These are phyloP conservation scores for Eupsilia transversa DNA, from an alignment of 2,888 invertebrate species.

Conservation along the genomic window DNA sequence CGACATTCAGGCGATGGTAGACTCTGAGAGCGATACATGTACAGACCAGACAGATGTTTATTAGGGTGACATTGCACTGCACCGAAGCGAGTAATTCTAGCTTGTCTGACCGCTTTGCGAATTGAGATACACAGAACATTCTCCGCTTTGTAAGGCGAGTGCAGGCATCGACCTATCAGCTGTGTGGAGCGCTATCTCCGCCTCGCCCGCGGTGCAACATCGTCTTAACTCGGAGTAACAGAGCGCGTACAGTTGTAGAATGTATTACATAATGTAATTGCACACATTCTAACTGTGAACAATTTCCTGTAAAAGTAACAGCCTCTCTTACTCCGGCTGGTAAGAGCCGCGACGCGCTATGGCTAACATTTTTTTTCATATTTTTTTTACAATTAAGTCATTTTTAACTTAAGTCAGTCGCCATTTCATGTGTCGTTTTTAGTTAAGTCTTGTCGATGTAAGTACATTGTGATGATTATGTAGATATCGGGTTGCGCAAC, in stretches of 20 bases:
- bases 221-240: conserved; percentile 67
- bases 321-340: conserved; percentile 56
- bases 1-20: conserved; percentile 86
- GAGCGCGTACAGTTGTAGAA: conserved; percentile 69
- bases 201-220: conserved; percentile 49
- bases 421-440: conserved; percentile 85
- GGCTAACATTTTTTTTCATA: conserved; percentile 73
- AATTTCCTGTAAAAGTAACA: conserved; percentile 68
- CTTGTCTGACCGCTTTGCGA: conserved; percentile 27
- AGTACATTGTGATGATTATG: conserved; percentile 76
- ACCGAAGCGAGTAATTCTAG: conserved; percentile 37
- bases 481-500: conserved; percentile 72
- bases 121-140: conserved; percentile 28
- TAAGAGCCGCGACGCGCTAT: conserved; percentile 69
- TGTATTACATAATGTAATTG: conserved; percentile 66
- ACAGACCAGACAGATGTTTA: conserved; percentile 50
- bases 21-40: conserved; percentile 73
- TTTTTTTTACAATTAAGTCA: conserved; percentile 79
- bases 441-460: conserved; percentile 74
- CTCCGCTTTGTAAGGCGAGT: conserved; percentile 23
- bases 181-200: conserved; percentile 32
- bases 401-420: conserved; percentile 85
- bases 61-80: conserved; percentile 47
- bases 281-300: conserved; percentile 67
- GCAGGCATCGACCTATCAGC: conserved; percentile 33